Conservation (phyloP, 2,797 vertebrate genomes). For the Sebastes vulpes region DNA sequence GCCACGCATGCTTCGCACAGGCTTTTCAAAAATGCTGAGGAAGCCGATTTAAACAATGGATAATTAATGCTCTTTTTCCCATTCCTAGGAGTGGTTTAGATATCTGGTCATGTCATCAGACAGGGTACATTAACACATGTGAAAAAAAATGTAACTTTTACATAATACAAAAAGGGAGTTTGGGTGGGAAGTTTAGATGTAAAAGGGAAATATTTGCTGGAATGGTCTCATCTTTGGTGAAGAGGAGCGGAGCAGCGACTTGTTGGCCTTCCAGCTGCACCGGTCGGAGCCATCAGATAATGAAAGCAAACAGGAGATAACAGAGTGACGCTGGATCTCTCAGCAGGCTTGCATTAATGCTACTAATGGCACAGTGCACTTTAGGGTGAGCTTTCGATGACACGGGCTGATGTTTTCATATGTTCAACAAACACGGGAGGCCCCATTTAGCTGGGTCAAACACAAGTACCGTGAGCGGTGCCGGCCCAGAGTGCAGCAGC, state of each 20-base stretch:
- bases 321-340: constrained; percentile 68
- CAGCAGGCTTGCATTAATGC: constrained; percentile 75
- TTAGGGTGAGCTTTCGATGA: constrained; percentile 68
- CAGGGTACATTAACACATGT: constrained; percentile 21
- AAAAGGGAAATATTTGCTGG: constrained; percentile 26
- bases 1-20: constrained; percentile 12
- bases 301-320: constrained; percentile 80
- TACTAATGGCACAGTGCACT: constrained; percentile 74
- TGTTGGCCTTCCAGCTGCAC: constrained; percentile 46
- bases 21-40: constrained; percentile 48
- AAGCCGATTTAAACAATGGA: constrained; percentile 62
- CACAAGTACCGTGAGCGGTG: constrained; percentile 14
- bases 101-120: constrained; percentile 34
- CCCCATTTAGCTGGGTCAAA: constrained; percentile 37
- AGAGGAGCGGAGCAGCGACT: constrained; percentile 13
- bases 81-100: constrained; percentile 13
- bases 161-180: background rate
- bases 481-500: constrained; percentile 24
- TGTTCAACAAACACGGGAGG: constrained; percentile 81
- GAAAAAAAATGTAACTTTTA: background rate
- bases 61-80: constrained; percentile 43
- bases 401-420: constrained; percentile 75
- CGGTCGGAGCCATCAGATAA: constrained; percentile 73
- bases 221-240: constrained; percentile 19
- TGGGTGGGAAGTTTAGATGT: background rate